Evolutionary conservation across 2,113 vertebrate species (phyloP).

Genomic region (Eolophus roseicapilla): DNA sequence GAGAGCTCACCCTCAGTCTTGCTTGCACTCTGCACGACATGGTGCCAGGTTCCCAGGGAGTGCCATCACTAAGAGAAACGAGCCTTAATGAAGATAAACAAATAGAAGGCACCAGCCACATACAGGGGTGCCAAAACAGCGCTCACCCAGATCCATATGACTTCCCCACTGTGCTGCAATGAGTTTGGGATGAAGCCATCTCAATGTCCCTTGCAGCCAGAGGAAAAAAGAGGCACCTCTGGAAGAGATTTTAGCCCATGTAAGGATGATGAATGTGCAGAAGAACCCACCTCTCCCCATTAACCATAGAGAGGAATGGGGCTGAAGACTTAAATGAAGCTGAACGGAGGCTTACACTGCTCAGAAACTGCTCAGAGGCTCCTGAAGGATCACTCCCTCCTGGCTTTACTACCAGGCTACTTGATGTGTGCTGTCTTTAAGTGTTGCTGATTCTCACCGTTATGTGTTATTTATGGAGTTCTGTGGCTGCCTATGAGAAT

Average conservation of each 20-base stretch:
- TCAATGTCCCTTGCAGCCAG: neutral
- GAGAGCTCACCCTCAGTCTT: neutral
- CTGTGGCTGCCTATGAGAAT: neutral
- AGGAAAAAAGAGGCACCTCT: neutral
- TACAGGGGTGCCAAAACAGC: neutral
- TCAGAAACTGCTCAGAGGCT: neutral
- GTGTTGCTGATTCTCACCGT: neutral
- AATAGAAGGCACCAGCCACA: neutral
- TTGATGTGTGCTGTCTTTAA: neutral
- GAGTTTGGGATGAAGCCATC: neutral
- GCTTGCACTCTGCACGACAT: neutral
- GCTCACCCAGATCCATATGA: accelerated
- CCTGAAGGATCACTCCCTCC: neutral
- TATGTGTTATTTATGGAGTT: neutral
- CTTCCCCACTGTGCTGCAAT: neutral
- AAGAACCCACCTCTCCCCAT: neutral
- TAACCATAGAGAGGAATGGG: neutral
- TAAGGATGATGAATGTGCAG: neutral
- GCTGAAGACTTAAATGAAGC: neutral
- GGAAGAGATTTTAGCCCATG: neutral
- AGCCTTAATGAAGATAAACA: neutral
- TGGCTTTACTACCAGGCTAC: neutral
- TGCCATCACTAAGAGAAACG: neutral
- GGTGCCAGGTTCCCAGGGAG: neutral
- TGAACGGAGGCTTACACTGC: neutral